Base-by-base conservation (phyloP, 2,888 invertebrate genomes). In the Orthosia cruda region DNA sequence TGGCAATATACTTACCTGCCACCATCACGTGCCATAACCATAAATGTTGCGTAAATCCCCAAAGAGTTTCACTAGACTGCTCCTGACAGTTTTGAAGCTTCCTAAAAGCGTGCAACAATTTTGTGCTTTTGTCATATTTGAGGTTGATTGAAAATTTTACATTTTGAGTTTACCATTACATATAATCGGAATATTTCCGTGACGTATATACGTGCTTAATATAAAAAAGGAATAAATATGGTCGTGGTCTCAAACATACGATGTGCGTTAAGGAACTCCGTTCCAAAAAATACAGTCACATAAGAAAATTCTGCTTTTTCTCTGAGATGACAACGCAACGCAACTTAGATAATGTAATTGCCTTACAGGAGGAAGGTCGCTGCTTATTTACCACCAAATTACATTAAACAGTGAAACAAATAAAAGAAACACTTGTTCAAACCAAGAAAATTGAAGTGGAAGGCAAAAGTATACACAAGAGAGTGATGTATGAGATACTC, bases 41-140 rank as follows among this genome's bases (percentile, higher is more conserved):
- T 87, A 80, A 86, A 82, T 85, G 85, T 77, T 77, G 54, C 32
- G 70, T 78, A 79, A 81, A 78, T 82, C 75, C 86, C 74, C 58
- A 54, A 57, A 71, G 88, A 86, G 77, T 77, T 81, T 76, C 65
- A 85, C 62, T 71, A 80, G 61, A 62, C 64, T 72, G 77, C 61
- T 74, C 12, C 64, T 74, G 74, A 73, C 83, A 83, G 76, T 66
- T 76, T 64, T 26, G n/a, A 71, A 70, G 76, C 76, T 67, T 65
- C 65, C 67, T 61, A 74, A 77, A 71, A 74, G 45, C 13, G 66
- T 68, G 45, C 57, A 52, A 47, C 71, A 65, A 61, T n/a, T 70
- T 49, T 61, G 32, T 70, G 40, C 62, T 58, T 63, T 63, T 72
- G 59, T 62, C 61, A 73, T 62, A 16, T 71, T 65, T 54, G 32